Evolutionary conservation across 2,888 invertebrate genomes (phyloP).

Genomic region (Cataglyphis albicans): DNA sequence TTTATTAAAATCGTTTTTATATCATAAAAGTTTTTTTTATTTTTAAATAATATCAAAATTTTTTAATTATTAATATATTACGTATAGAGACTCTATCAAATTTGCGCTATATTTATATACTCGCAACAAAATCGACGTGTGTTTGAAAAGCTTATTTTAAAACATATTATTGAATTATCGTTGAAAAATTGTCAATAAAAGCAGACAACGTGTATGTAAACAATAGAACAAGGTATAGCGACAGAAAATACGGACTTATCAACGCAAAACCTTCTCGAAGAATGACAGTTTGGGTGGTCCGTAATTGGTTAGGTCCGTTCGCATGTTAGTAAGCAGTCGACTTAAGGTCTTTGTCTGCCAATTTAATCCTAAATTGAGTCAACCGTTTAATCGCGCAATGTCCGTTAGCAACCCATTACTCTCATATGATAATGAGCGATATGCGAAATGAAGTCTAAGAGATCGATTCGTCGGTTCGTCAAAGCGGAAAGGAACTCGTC

Average conservation of each 20-base stretch:
- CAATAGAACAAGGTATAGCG: neutral
- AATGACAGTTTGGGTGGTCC: conserved; percentile 82
- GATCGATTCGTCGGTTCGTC: conserved; percentile 51
- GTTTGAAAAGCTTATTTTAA: neutral
- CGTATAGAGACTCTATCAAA: neutral
- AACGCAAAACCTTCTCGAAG: conserved; percentile 53
- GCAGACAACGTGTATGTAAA: neutral
- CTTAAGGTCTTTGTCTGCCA: conserved; percentile 83
- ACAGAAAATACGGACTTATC: neutral
- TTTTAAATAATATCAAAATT: neutral
- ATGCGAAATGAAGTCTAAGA: conserved; percentile 31
- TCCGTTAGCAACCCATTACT: conserved; percentile 55
- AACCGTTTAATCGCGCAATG: conserved; percentile 76
- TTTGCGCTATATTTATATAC: neutral
- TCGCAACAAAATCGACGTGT: neutral
- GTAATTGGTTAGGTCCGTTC: conserved; percentile 80
- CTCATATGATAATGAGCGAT: conserved; percentile 57
- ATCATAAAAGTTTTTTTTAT: neutral
- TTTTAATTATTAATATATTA: neutral
- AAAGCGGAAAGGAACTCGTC: conserved; percentile 28
- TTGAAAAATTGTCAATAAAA: conserved; percentile 12
- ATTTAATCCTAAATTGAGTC: conserved; percentile 82
- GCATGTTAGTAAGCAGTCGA: conserved; percentile 83
- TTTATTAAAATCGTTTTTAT: neutral
- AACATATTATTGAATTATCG: neutral